Conservation (phyloP, 2,888 invertebrate genomes). For the Aporophyla nigra region DNA sequence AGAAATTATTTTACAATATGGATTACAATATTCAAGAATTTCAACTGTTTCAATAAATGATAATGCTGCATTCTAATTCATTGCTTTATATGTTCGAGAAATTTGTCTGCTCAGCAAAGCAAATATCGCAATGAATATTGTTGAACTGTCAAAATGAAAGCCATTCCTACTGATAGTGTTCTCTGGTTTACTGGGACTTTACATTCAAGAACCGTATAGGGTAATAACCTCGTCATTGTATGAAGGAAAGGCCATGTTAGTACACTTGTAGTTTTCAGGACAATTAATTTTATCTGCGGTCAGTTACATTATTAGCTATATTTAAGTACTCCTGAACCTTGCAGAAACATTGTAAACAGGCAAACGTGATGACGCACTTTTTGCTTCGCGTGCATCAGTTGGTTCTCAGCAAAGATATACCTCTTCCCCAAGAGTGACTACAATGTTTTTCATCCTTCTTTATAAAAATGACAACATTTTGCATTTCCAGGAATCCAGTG, state of each 20-base stretch:
- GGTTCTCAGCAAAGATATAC: slow-evolving; percentile 5
- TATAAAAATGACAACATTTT: not conserved
- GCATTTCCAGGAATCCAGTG: not conserved
- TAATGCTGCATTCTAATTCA: too few relatives aligned
- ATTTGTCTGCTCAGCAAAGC: too few relatives aligned
- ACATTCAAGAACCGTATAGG: not conserved
- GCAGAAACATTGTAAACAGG: not conserved
- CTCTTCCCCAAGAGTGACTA: slow-evolving; percentile 14
- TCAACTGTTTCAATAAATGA: not conserved
- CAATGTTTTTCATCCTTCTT: not conserved
- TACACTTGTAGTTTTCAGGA: slow-evolving; percentile 19
- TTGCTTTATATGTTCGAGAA: too few relatives aligned
- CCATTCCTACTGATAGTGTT: too few relatives aligned
- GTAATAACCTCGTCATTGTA: slow-evolving; percentile 13
- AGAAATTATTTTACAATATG: too few relatives aligned
- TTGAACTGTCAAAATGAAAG: too few relatives aligned
- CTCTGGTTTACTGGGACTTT: not conserved
- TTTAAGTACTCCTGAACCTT: not conserved
- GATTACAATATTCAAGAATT: not conserved
- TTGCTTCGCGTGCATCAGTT: not conserved
- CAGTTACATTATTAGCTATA: slow-evolving; percentile 3
- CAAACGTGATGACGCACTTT: slow-evolving; percentile 35
- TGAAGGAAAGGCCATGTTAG: slow-evolving; percentile 8
- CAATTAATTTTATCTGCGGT: slow-evolving; percentile 9
- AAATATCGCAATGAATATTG: too few relatives aligned